Base-by-base conservation (phyloP, 2,113 vertebrate species). In the Sander lucioperca region DNA sequence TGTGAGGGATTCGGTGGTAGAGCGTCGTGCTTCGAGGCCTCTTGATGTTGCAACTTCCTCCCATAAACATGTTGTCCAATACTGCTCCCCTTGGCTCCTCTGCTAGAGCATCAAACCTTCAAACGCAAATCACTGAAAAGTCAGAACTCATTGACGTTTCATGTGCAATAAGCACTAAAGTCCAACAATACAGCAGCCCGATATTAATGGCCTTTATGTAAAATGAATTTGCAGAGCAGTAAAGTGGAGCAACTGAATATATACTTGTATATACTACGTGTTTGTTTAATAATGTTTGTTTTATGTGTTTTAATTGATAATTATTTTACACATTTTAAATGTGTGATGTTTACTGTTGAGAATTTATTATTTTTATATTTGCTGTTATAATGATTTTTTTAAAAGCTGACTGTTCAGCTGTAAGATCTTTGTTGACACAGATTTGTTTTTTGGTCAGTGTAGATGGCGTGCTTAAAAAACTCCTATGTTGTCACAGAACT, bases 21-120 rank as follows among this genome's bases (percentile, higher is more conserved):
- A 95, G 96, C 19, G 93, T 89, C 0, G 93, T 95, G 27, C 80
- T 89, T 0, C 62, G 93, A 59, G 70, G 95, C 82, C 92, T 96
- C 89, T 89, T 92, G 39, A 95, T 91, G 68, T 1, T 87, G 80
- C 97, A 98, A 19, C 69, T 79, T 84, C 94, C 97, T 86, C 97
- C 97, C 80, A 96, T 95, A 80, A 98, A 97, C 19, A 93, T 94
- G 85, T 96, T 98, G 77, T 94, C 96, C 75, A 98, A 95, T 12
- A 99, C 95, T 6, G 96, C 93, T 11, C 94, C 97, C 89, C 95
- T 92, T 14, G 84, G 94, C 54, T 96, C 94, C 84, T 96, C 95
- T 5, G 96, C 93, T 16, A 97, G 75, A 85, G 92, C 88, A 79
- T 99, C 96, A 92, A 96, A 98, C 81, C 98, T 99, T 53, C 39